These are phyloP conservation scores for Campoplex nolae DNA, from an alignment of 2,888 invertebrate genomes.

Conservation along the genomic window DNA sequence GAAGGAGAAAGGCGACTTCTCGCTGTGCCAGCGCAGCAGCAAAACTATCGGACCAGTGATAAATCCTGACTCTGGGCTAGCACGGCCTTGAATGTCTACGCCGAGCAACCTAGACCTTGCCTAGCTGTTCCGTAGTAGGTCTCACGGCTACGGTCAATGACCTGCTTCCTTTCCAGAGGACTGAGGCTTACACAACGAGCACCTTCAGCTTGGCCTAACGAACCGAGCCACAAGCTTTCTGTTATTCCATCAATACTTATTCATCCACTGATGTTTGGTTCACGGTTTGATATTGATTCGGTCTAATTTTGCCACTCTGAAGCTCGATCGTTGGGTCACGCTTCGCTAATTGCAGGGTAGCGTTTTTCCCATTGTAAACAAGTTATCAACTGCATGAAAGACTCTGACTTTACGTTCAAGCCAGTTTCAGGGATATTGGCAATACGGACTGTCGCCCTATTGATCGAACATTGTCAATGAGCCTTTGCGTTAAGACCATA, in stretches of 20 bases:
- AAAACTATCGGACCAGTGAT: conserved; percentile 71
- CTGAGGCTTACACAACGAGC: background rate
- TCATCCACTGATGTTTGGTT: background rate
- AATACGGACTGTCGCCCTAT: background rate
- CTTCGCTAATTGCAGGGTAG: too few relatives aligned
- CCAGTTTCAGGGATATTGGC: too few relatives aligned
- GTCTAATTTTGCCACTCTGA: background rate
- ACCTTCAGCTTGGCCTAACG: background rate
- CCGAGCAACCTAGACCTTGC: conserved; percentile 82
- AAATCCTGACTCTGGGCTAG: conserved; percentile 77
- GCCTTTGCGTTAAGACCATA: background rate
- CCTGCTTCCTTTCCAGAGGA: conserved; percentile 4
- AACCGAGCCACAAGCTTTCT: background rate
- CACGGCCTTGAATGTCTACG: conserved; percentile 81
- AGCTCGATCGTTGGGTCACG: too few relatives aligned
- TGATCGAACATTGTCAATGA: background rate
- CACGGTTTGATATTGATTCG: background rate
- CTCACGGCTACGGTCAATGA: conserved; percentile 15
- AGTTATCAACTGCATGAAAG: too few relatives aligned
- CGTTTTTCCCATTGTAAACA: too few relatives aligned
- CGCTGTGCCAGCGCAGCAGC: conserved; percentile 15
- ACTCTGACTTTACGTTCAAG: too few relatives aligned
- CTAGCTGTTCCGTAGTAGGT: conserved; percentile 45
- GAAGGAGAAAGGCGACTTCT: conserved; percentile 10
- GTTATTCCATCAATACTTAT: background rate